A percentile compares a stretch with the other conserved stretches of the same genome.
Evolutionary conservation across 2,888 invertebrate species (phyloP).

Genomic region (Drosophila nr. perissopoda): DNA sequence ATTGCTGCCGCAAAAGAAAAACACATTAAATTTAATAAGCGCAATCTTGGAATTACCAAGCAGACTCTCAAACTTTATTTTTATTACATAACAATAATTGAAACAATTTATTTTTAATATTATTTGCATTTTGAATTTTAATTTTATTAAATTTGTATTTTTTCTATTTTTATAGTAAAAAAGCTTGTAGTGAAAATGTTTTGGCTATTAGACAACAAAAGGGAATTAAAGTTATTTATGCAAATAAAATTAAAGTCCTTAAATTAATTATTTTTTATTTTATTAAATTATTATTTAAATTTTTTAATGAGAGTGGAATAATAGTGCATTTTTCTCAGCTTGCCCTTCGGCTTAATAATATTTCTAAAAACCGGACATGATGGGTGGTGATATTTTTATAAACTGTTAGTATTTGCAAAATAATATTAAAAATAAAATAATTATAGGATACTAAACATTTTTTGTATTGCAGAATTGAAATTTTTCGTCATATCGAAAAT

Average conservation of each 20-base stretch:
- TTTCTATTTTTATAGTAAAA: not conserved
- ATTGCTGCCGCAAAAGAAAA: conserved; percentile 35
- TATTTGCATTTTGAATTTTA: not conserved
- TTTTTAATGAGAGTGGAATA: not conserved
- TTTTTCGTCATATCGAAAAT: not conserved
- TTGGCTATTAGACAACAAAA: not conserved
- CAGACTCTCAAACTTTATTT: not conserved
- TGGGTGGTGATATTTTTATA: not conserved
- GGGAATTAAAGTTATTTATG: not conserved
- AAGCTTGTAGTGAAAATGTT: not conserved
- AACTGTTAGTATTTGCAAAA: no score
- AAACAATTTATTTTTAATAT: not conserved
- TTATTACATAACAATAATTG: no score
- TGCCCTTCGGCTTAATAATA: not conserved
- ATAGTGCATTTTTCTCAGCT: not conserved
- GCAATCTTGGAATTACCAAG: not conserved
- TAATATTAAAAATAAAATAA: not conserved
- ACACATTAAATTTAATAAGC: conserved; percentile 1
- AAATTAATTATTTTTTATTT: not conserved
- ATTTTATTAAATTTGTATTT: no score
- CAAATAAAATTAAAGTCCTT: not conserved
- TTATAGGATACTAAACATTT: not conserved
- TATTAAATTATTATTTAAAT: not conserved
- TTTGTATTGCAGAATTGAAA: not conserved
- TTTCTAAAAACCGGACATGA: not conserved